Percentiles rank a stretch among this genome's conserved stretches.
phyloP scores from a whole-genome alignment of 2,888 invertebrate species.

The Thera obeliscata region DNA sequence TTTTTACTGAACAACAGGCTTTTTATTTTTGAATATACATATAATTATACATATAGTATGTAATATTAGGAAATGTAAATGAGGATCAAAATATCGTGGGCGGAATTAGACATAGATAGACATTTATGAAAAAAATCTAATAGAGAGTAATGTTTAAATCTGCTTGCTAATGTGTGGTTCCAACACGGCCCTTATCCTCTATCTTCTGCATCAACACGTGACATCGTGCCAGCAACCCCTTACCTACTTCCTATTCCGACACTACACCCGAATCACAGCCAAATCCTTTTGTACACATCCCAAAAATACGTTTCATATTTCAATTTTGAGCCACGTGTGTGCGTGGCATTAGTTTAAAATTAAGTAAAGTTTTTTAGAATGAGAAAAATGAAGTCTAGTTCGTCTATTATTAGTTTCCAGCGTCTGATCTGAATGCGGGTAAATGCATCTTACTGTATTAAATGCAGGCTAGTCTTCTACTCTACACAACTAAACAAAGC shows the following conservation, averaged over 20 bases:
- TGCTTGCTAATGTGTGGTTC: not conserved
- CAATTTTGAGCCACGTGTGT: conserved; percentile 23
- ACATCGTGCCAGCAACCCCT: conserved; percentile 25
- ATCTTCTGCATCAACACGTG: not conserved
- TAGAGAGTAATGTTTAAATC: conserved; percentile 7
- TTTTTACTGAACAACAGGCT: conserved; percentile 66
- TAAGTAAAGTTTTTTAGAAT: conserved; percentile 14
- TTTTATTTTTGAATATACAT: conserved; percentile 47
- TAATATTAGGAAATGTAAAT: conserved; percentile 31
- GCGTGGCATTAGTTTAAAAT: conserved; percentile 10
- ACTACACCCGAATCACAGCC: conserved; percentile 74
- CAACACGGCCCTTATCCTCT: not conserved
- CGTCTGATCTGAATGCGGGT: conserved; percentile 41
- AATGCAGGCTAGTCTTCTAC: conserved; percentile 48
- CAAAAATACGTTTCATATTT: conserved; percentile 54
- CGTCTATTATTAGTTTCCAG: conserved; percentile 19
- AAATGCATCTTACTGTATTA: conserved; percentile 37
- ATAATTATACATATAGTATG: conserved; percentile 27
- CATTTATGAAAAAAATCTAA: conserved; percentile 12
- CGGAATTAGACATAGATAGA: conserved; percentile 27
- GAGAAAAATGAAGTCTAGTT: conserved; percentile 8
- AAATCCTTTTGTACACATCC: conserved; percentile 63
- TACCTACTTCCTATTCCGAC: conserved; percentile 41
- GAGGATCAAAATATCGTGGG: conserved; percentile 35
- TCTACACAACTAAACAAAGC: conserved; percentile 19